Percentiles rank a stretch among this genome's conserved stretches.
Conservation (phyloP, 2,888 invertebrate genomes). For the Idaea straminata region DNA sequence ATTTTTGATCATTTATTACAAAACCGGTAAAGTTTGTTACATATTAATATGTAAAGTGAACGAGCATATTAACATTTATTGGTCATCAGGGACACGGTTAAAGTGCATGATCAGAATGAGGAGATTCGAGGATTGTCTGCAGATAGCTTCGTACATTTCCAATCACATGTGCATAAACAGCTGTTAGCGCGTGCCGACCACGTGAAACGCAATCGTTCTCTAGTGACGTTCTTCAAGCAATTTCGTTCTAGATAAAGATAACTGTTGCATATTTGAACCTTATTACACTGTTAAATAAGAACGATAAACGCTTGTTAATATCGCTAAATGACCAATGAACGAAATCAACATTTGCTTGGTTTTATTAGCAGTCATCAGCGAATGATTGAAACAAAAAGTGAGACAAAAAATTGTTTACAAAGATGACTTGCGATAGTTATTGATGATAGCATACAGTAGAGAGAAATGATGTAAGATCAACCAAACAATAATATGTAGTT, state of each 20-base stretch:
- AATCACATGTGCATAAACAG: conserved; percentile 50
- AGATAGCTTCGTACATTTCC: conserved; percentile 36
- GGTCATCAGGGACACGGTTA: not conserved
- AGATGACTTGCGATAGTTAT: not conserved
- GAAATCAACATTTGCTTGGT: not conserved
- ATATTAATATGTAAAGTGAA: not conserved
- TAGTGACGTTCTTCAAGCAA: conserved; percentile 38
- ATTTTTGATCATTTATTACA: not conserved
- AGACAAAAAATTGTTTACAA: not conserved
- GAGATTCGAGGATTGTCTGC: conserved; percentile 7
- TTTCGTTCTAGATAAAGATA: conserved; percentile 1
- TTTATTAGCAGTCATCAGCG: not conserved
- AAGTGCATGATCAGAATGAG: not conserved
- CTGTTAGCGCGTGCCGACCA: conserved; percentile 53
- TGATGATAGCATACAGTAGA: not conserved
- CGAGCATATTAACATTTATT: not conserved
- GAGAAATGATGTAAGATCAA: not conserved
- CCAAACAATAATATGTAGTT: not conserved
- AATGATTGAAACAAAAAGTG: not conserved
- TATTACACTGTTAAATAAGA: conserved; percentile 2
- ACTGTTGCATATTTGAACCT: conserved; percentile 4
- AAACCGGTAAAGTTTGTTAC: not conserved
- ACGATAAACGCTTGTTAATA: not conserved
- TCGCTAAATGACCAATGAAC: not conserved
- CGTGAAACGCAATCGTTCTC: conserved; percentile 51